Conservation (phyloP, 2,888 invertebrate species). For the Epinotia ramella region DNA sequence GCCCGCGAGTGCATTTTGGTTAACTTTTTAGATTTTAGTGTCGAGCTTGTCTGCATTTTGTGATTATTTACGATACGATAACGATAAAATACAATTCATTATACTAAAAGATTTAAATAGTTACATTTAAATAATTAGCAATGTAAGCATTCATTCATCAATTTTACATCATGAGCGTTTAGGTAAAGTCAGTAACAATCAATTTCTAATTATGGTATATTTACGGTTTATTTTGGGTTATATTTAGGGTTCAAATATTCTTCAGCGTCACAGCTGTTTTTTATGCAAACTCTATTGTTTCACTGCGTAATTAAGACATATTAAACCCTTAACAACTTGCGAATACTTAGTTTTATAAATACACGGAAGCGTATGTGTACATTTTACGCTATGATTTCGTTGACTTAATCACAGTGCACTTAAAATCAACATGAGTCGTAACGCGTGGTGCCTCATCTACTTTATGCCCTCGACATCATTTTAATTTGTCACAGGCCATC, state of each 20-base stretch:
- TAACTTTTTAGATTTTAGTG: too few relatives aligned
- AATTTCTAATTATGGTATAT: too few relatives aligned
- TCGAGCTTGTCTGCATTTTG: too few relatives aligned
- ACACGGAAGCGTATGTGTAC: neutral
- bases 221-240: too few relatives aligned
- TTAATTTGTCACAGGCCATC: slow-evolving; percentile 43
- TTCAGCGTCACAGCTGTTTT: too few relatives aligned
- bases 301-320: neutral
- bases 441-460: slow-evolving; percentile 50
- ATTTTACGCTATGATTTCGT: slow-evolving; percentile 32
- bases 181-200: too few relatives aligned
- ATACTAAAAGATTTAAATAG: neutral
- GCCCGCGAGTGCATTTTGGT: too few relatives aligned
- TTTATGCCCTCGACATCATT: slow-evolving; percentile 35
- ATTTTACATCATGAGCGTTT: neutral
- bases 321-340: neutral
- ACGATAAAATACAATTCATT: neutral
- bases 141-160: neutral
- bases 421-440: slow-evolving; percentile 50
- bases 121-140: neutral
- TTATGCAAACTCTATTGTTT: too few relatives aligned
- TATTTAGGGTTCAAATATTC: too few relatives aligned
- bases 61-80: neutral
- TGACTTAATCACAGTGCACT: slow-evolving; percentile 52
- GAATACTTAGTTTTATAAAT: neutral